Evolutionary conservation across 37 sponge, comb jelly and placozoan species (phyloP), one percentile per base, ranked within the genome.

Genomic region (Agelas oroides): DNA sequence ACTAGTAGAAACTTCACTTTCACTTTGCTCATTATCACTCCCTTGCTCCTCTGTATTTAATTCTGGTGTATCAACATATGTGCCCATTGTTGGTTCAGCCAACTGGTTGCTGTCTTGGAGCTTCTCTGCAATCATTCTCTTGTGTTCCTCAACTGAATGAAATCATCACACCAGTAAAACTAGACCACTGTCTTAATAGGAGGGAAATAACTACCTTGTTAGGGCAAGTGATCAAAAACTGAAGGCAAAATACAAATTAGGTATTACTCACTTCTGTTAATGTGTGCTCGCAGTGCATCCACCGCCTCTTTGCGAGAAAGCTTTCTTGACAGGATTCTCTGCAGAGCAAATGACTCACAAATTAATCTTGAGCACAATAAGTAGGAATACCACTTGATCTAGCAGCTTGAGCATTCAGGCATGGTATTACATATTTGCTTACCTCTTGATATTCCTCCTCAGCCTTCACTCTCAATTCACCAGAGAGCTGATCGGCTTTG

Each of bases 111-210:
- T 3, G 6, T 3, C 13, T 20, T 71, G 15, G 25, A 60, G 23
- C 64, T 79, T 66, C 34, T 65, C 69, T 18, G 80, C 67, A 27
- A 79, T 53, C 69, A 0, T 79, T 52, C 41, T 79, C 80, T 79
- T 79, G 69, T 79, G 80, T 30, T 79, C 69, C 2, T 66, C 69
- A 65, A 66, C 80, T 79, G 56, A 27, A 64, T 27, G 21, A 46
- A 73, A 46, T 23, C 19, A 20, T 27, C 13, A 30, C 34, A 59
- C 27, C 31, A 12, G 57, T 33, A 30, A 18, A 25, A 59, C 59
- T 59, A 57, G 35, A 12, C 3, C 76, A 41, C 6, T 67, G 30
- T 66, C 46, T n/a, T n/a, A n/a, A n/a, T n/a, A n/a, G n/a, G n/a
- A n/a, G n/a, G n/a, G n/a, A n/a, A n/a, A n/a, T n/a, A n/a, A n/a